Conservation (phyloP, 2,113 vertebrate species). For the Indicator indicator region DNA sequence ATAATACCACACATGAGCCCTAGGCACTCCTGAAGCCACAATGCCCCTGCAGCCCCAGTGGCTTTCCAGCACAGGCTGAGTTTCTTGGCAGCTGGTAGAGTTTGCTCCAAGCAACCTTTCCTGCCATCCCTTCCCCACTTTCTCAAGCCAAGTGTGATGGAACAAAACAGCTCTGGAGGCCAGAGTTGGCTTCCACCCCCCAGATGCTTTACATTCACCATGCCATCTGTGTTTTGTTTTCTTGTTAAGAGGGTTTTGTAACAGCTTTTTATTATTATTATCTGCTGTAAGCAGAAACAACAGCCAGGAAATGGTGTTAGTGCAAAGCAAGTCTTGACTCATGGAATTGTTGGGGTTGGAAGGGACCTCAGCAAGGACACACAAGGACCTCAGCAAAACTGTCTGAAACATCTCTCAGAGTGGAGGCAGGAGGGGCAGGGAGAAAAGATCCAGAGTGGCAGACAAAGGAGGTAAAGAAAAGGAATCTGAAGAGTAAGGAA, state of each 20-base stretch:
- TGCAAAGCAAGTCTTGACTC: too few species aligned
- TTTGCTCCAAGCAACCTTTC: slow-evolving; percentile 25
- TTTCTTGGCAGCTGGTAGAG: slow-evolving; percentile 30
- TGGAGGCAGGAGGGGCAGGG: too few species aligned
- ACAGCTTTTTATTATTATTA: slow-evolving; percentile 68
- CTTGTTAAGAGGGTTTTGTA: slow-evolving; percentile 68
- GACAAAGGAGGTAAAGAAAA: too few species aligned
- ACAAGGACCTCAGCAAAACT: too few species aligned
- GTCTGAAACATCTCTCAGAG: too few species aligned
- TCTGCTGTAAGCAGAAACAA: slow-evolving; percentile 73
- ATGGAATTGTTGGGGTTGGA: too few species aligned
- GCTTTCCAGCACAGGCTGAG: background rate
- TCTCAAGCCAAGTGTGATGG: slow-evolving; percentile 47
- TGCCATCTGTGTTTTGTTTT: slow-evolving; percentile 79
- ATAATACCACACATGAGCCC: background rate
- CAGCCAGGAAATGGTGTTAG: background rate
- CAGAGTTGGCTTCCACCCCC: slow-evolving; percentile 43
- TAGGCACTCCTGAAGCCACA: background rate
- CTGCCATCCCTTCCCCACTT: slow-evolving; percentile 1
- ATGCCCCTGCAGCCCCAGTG: background rate
- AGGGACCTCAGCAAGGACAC: too few species aligned
- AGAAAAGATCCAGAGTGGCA: too few species aligned
- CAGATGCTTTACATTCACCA: slow-evolving; percentile 72
- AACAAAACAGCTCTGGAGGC: slow-evolving; percentile 54
- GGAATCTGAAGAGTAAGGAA: too few species aligned